Percentiles rank a stretch among this genome's conserved stretches.
phyloP scores from a whole-genome alignment of 1,140 invertebrate species.

The Heliconius himera region DNA sequence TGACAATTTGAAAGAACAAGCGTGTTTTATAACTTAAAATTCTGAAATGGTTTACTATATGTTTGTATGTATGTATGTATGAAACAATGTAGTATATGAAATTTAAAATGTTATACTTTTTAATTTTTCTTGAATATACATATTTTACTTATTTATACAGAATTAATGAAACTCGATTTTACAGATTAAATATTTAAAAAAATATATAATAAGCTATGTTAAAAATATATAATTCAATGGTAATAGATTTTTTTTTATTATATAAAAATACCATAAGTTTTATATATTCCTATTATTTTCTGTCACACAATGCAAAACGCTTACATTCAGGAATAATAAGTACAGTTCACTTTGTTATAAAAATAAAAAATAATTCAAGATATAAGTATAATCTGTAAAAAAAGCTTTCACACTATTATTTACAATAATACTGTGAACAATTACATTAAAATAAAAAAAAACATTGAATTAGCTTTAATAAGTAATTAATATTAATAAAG shows the following conservation, averaged over 20 bases:
- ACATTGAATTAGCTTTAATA: background rate
- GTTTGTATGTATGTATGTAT: background rate
- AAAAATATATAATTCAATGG: no score
- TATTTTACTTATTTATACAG: background rate
- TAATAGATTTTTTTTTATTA: no score
- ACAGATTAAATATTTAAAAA: no score
- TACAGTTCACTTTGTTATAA: background rate
- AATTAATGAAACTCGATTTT: no score
- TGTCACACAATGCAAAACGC: background rate
- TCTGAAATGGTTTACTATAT: background rate
- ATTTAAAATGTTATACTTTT: background rate
- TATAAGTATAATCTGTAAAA: background rate
- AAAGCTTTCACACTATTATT: background rate
- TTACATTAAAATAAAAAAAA: background rate
- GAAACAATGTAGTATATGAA: background rate
- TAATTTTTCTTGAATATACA: background rate
- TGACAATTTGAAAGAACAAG: constrained; percentile 1
- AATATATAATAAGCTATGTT: no score
- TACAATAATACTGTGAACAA: background rate
- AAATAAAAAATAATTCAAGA: background rate
- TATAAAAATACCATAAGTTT: no score
- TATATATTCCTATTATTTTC: no score
- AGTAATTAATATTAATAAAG: background rate
- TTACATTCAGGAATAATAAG: background rate
- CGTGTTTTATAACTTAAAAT: background rate